Conservation (phyloP, 2,888 invertebrate genomes). For the Leucoma salicis region DNA sequence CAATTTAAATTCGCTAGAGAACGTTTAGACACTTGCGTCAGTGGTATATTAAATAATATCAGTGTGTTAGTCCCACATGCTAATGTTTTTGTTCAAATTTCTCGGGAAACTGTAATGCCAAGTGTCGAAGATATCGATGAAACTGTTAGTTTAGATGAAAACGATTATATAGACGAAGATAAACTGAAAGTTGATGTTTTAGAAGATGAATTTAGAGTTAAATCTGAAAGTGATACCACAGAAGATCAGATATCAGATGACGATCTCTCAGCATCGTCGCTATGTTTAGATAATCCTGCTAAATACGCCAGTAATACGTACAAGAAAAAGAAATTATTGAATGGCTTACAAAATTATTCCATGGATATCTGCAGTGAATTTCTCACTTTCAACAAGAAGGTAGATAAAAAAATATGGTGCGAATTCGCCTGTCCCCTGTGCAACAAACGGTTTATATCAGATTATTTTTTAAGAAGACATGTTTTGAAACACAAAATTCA, state of each 20-base stretch:
- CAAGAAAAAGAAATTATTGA: conserved; percentile 42
- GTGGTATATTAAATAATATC: conserved; percentile 51
- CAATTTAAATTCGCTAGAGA: conserved; percentile 52
- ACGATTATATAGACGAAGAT: conserved; percentile 43
- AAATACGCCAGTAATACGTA: conserved; percentile 47
- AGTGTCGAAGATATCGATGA: conserved; percentile 41
- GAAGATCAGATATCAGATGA: conserved; percentile 5
- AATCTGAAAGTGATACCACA: conserved; percentile 49
- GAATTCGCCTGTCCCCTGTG: conserved; percentile 62
- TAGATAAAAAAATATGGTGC: conserved; percentile 26
- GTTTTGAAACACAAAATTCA: conserved; percentile 51
- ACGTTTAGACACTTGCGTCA: conserved; percentile 57
- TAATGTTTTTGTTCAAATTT: conserved; percentile 64
- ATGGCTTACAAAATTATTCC: conserved; percentile 43
- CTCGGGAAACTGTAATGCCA: conserved; percentile 53
- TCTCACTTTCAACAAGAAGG: conserved; percentile 57
- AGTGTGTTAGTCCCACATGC: conserved; percentile 34
- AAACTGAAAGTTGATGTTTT: conserved; percentile 57
- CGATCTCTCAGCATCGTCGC: neutral
- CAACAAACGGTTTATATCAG: conserved; percentile 63
- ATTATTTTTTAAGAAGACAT: conserved; percentile 63
- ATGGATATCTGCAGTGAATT: conserved; percentile 61
- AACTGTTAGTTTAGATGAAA: conserved; percentile 30
- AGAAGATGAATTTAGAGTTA: conserved; percentile 68
- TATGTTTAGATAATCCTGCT: conserved; percentile 29